A percentile compares a stretch with the other conserved stretches of the same genome.
Evolutionary conservation across 2,888 invertebrate genomes (phyloP).

Genomic region (Nomada lathburiana): DNA sequence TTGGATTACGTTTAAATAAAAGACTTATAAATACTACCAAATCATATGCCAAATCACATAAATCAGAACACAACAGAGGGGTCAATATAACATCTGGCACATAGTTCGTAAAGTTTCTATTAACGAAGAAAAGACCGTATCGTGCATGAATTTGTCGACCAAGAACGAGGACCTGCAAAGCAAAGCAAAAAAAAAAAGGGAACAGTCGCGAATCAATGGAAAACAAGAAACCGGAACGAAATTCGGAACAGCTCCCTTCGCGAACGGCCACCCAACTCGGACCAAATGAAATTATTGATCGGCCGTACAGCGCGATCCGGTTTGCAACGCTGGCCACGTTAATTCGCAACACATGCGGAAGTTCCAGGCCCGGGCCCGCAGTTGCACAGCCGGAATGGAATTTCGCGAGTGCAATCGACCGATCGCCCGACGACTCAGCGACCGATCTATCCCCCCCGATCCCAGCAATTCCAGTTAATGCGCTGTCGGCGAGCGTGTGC

Average conservation of each 20-base stretch:
- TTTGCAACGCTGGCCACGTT: slow-evolving; percentile 60
- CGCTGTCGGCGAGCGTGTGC: slow-evolving; percentile 61
- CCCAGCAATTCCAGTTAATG: slow-evolving; percentile 63
- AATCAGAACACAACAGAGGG: too few species aligned
- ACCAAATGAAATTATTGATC: slow-evolving; percentile 60
- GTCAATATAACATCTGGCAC: too few species aligned
- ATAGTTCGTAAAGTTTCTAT: too few species aligned
- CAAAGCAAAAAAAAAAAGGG: not conserved
- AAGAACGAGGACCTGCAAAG: not conserved
- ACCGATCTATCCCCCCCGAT: slow-evolving; percentile 52
- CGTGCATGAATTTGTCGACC: too few species aligned
- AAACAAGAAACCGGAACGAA: not conserved
- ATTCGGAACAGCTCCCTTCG: slow-evolving; percentile 16
- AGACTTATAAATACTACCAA: too few species aligned
- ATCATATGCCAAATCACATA: too few species aligned
- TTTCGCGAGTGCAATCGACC: slow-evolving; percentile 61
- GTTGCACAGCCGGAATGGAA: slow-evolving; percentile 44
- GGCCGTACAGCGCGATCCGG: slow-evolving; percentile 44
- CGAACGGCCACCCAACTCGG: slow-evolving; percentile 23
- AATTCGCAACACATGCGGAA: slow-evolving; percentile 70
- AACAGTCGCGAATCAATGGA: too few species aligned
- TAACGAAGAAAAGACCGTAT: too few species aligned
- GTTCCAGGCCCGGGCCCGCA: slow-evolving; percentile 60
- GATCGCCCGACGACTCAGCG: slow-evolving; percentile 59
- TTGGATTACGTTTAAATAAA: too few species aligned